Evolutionary conservation across 2,797 vertebrate species (phyloP).

Genomic region (Todus mexicanus): DNA sequence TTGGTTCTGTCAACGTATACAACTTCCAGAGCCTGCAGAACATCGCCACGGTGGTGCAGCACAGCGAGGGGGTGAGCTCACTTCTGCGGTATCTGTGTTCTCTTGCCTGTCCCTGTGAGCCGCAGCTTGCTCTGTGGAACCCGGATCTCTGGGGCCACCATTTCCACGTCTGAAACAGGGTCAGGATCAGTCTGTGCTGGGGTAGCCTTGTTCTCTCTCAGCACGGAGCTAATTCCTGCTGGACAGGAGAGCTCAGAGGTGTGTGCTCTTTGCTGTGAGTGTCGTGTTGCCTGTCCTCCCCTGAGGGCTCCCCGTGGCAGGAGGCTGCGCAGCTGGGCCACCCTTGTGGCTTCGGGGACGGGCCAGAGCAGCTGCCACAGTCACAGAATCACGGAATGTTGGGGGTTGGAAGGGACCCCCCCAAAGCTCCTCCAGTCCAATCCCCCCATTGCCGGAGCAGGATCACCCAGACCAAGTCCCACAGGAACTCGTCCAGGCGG

Average conservation of each 20-base stretch:
- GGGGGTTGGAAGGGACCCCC: too few relatives aligned
- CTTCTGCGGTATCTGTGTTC: not conserved
- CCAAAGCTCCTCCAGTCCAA: too few relatives aligned
- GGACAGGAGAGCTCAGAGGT: not conserved
- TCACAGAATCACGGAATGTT: too few relatives aligned
- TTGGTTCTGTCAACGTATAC: constrained; percentile 87
- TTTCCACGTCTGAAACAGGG: not conserved
- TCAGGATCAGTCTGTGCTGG: not conserved
- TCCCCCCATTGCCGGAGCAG: too few relatives aligned
- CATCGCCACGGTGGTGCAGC: constrained; percentile 89
- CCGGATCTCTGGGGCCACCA: not conserved
- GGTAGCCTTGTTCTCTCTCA: not conserved
- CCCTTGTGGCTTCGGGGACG: not conserved
- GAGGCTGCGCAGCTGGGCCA: not conserved
- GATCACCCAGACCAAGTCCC: too few relatives aligned
- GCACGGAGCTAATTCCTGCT: not conserved
- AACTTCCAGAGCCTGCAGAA: constrained; percentile 95
- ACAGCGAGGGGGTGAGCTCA: constrained; percentile 90
- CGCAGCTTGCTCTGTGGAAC: not conserved
- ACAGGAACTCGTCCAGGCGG: too few relatives aligned
- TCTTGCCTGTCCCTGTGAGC: not conserved
- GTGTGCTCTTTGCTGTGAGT: not conserved
- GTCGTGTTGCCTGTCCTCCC: not conserved
- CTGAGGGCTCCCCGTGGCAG: not conserved
- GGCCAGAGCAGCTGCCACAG: not conserved